Base-by-base conservation (phyloP, 2,888 invertebrate species). In the Chydorus sphaericus region DNA sequence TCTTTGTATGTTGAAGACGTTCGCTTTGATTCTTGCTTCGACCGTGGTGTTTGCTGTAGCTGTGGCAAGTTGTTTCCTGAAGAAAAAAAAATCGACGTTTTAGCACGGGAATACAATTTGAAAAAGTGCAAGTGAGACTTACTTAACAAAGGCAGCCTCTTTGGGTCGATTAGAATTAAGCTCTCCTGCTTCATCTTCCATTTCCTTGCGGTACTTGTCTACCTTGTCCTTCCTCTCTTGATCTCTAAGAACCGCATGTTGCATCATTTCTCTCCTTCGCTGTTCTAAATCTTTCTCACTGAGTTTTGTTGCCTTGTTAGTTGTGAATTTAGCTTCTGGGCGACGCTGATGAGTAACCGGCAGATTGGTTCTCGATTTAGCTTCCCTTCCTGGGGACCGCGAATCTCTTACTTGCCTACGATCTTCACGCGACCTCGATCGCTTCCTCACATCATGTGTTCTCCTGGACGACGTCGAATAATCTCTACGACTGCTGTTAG, bases 1-100 rank as follows among this genome's bases (percentile, higher is more conserved):
- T 57, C 91, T 76, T 68, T 94, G 93, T 61, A 93, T 87, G 64
- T 88, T 87, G 69, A 92, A 87, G 44, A 86, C 79, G 67, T 91
- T 94, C 14, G 92, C 79, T 65, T 83, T 87, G 52, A 94, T 82
- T 62, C 93, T 77, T 60, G 82, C 80, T 66, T 88, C 90, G 0
- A 94, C 81, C 10, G 83, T 82, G 56, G 80, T 79, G 23, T 76
- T 76, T 61, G 79, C 75, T 0, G 81, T 79, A 54, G 78, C 79
- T 58, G 74, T 73, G 1, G 80, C 72, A 60, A 84, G 72, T 68
- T 86, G 79, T 62, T 80, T 81, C 58, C 77, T 78, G 65, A 23
- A n/a, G n/a, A n/a, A n/a, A n/a, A n/a, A n/a, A 18, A 53, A 30
- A 11, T 31, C 6, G 16, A 39, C 18, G 20, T 16, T 11, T 29